phyloP scores from a whole-genome alignment of 2,888 invertebrate species.

The Melieria picta region DNA sequence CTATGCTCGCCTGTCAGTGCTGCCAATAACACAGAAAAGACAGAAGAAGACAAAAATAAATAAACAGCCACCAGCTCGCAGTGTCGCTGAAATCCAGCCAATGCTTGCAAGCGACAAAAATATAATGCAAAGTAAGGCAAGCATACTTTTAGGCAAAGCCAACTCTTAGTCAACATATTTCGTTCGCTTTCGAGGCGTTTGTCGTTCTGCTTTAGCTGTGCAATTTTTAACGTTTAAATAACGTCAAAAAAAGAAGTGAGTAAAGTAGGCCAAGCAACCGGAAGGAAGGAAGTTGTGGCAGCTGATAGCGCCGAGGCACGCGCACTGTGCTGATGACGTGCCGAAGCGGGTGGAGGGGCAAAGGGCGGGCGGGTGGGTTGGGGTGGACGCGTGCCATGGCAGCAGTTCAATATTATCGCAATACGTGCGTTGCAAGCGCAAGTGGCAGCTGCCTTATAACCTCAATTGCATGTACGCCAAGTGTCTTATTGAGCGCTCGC shows the following conservation, averaged over 20 bases:
- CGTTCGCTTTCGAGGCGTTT: background rate
- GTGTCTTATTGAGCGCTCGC: background rate
- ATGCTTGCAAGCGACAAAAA: constrained; percentile 8
- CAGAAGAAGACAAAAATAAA: background rate
- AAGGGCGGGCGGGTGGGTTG: constrained; percentile 49
- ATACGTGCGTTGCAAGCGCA: constrained; percentile 56
- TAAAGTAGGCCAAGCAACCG: background rate
- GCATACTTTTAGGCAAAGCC: constrained; percentile 19
- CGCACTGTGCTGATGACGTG: background rate
- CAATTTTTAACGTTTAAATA: constrained; percentile 18
- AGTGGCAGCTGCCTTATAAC: constrained; percentile 41
- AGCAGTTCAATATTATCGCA: constrained; percentile 51
- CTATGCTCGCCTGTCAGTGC: constrained; percentile 2
- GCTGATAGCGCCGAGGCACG: background rate
- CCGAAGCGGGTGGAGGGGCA: background rate
- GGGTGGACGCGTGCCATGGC: constrained; percentile 40
- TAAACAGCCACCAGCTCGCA: constrained; percentile 7
- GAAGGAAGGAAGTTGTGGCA: background rate
- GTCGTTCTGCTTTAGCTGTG: background rate
- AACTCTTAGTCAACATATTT: background rate
- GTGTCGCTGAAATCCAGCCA: constrained; percentile 9
- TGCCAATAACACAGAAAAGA: background rate
- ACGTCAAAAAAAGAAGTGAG: background rate
- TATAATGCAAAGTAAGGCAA: constrained; percentile 1
- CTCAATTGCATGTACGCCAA: background rate